Percentiles rank a stretch among this genome's conserved stretches.
Conservation (phyloP, 92 coral and sea anemone species). For the Pocillopora meandrina region DNA sequence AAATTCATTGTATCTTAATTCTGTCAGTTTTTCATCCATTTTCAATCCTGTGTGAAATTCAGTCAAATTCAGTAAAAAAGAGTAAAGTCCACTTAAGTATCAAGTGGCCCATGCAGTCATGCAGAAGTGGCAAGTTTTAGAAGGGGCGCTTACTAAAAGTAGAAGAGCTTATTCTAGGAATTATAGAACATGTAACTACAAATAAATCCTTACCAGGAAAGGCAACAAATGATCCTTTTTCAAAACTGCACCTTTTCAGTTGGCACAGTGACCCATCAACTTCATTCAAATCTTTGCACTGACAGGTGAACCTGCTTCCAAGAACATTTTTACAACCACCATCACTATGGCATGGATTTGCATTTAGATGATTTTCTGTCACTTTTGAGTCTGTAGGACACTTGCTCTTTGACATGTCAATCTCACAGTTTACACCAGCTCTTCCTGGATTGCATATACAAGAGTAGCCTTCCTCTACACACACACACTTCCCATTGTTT, state of each 20-base stretch:
- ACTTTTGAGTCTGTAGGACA: constrained; percentile 69
- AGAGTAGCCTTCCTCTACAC: constrained; percentile 72
- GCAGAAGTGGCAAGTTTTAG: no score
- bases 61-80: no score
- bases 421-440: constrained; percentile 80
- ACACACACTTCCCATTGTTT: constrained; percentile 75
- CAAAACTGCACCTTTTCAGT: constrained; percentile 78
- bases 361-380: constrained; percentile 37
- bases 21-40: no score
- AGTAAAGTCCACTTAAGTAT: no score
- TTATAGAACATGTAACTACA: background rate
- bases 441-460: constrained; percentile 74
- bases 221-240: constrained; percentile 75
- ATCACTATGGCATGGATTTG: constrained; percentile 72
- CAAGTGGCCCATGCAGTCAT: no score
- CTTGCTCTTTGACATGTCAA: constrained; percentile 59
- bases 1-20: no score
- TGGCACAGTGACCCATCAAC: constrained; percentile 66
- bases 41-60: no score
- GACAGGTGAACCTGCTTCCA: constrained; percentile 73
- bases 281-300: constrained; percentile 42
- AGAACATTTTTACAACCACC: constrained; percentile 70
- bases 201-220: constrained; percentile 92
- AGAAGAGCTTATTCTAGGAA: no score
- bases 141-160: no score